phyloP scores from a whole-genome alignment of 92 coral and sea anemone genomes.

The Scolanthus callimorphus region DNA sequence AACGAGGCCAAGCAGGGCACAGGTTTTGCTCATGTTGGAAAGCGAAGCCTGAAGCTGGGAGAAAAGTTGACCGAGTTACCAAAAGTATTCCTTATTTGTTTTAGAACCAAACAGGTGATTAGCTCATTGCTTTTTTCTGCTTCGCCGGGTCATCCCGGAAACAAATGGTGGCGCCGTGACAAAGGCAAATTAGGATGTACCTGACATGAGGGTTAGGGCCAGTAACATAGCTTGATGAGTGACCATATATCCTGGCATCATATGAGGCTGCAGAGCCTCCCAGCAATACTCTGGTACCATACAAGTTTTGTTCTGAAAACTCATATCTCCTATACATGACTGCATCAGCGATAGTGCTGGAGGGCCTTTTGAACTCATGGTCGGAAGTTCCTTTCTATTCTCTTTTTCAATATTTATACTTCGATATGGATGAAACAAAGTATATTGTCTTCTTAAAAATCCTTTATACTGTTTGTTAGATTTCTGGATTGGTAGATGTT shows the following conservation, averaged over 20 bases:
- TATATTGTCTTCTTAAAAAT: not conserved
- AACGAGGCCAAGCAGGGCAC: no score
- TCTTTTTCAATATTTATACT: conserved; percentile 18
- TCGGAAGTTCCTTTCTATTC: conserved; percentile 1
- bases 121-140: no score
- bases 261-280: conserved; percentile 15
- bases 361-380: not conserved
- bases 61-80: no score
- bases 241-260: conserved; percentile 1
- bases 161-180: no score
- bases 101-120: no score
- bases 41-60: no score
- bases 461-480: not conserved
- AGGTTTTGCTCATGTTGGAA: no score
- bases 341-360: conserved; percentile 1
- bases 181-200: no score
- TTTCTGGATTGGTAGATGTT: conserved; percentile 10
- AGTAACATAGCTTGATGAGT: conserved; percentile 32
- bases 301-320: conserved; percentile 4
- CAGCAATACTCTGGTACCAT: conserved; percentile 6
- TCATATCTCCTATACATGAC: conserved; percentile 24
- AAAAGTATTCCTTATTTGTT: no score
- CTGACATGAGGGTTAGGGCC: conserved; percentile 4
- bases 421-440: conserved; percentile 12
- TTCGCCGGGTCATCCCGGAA: no score